These are phyloP conservation scores for Oeneis ivallda DNA, from an alignment of 2,888 invertebrate species.

Conservation along the genomic window DNA sequence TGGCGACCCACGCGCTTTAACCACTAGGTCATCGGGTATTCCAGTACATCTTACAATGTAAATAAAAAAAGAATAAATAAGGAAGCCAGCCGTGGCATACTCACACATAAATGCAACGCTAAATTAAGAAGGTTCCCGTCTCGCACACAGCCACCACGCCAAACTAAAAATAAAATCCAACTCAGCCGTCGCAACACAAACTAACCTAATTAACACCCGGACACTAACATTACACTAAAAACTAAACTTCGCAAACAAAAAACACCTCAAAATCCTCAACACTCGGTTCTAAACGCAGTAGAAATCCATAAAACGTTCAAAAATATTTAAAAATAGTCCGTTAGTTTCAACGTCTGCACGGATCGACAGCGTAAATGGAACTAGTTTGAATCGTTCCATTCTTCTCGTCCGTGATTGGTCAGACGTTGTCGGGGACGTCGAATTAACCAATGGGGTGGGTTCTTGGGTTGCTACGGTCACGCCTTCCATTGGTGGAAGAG, in stretches of 20 bases:
- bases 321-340: constrained; percentile 46
- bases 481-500: constrained; percentile 72
- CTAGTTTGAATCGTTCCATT: constrained; percentile 73
- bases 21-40: background rate
- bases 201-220: constrained; percentile 51
- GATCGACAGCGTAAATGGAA: constrained; percentile 68
- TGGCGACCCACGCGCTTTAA: background rate
- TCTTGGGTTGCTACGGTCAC: constrained; percentile 54
- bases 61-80: constrained; percentile 54
- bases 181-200: constrained; percentile 72
- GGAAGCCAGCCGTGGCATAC: constrained; percentile 69
- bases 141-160: constrained; percentile 71
- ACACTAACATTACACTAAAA: constrained; percentile 16
- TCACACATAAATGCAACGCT: constrained; percentile 72
- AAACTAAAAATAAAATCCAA: constrained; percentile 74
- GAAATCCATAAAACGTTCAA: constrained; percentile 24
- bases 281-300: background rate
- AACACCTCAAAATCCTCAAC: constrained; percentile 19
- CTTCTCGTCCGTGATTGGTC: constrained; percentile 64
- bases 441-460: constrained; percentile 57
- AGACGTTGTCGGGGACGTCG: constrained; percentile 49
- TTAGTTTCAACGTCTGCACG: constrained; percentile 55
- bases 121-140: constrained; percentile 79
- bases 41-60: background rate
- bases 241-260: constrained; percentile 28